Base-by-base conservation (phyloP, 2,113 vertebrate genomes). In the Todiramphus saurophagus region DNA sequence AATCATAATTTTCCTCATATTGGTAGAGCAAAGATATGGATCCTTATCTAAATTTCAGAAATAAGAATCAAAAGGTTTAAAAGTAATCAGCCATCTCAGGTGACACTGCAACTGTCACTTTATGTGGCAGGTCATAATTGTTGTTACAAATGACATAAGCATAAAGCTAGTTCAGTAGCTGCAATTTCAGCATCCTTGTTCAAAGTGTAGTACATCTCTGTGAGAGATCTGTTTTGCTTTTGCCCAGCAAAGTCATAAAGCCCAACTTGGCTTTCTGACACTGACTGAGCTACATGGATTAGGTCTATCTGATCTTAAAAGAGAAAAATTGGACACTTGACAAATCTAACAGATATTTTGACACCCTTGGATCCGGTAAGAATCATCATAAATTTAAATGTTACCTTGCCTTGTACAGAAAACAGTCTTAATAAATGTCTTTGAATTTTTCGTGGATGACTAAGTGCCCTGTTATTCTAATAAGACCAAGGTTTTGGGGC, bases 401-500 rank as follows among this genome's bases (percentile, higher is more conserved):
- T 97, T 97, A 95, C 88, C 79, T 97, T 97, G 85, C 77, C 85
- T 95, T 96, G 68, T 55, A 94, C 83, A 96, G 95, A 96, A 97
- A 95, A 50, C 60, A 76, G 56, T 83, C 87, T 78, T 97, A 97
- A 97, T 97, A 97, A 97, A 98, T 96, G 95, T 78, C 80, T 97
- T 93, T 97, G 96, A 97, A 95, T 97, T 97, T 97, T 97, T 98
- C 95, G 93, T 96, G 97, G 97, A 93, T 95, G 89, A 94, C 82
- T 64, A 90, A 96, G 68, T 68, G 95, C 84, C 81, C 74, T 92
- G 68, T 95, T 97, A 97, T 94, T 87, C 86, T 96, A 97, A 92
- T 80, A 98, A 93, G 70, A 95, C 77, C 64, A 94, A 95, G 64
- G 80, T 82, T 94, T 97, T 97, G 93, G 90, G 90, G 35, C 0